Conservation (phyloP, 2,113 vertebrate species). For the Macroglossus sobrinus region DNA sequence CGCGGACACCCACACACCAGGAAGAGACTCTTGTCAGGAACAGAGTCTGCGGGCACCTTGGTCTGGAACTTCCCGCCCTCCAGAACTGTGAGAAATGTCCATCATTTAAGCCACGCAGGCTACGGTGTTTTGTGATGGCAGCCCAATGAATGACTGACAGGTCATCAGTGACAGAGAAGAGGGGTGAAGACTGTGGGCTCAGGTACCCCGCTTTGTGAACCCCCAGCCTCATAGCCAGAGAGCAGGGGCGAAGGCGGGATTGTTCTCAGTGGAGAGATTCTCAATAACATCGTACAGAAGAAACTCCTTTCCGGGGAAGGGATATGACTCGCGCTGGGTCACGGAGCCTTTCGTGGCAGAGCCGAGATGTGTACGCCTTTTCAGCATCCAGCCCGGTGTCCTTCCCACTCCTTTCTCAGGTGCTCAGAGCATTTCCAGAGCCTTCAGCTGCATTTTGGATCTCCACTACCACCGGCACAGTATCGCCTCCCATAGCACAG, state of each 20-base stretch:
- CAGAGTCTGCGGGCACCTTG: not conserved
- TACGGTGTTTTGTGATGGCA: not conserved
- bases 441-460: not conserved
- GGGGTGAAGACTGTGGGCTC: not conserved
- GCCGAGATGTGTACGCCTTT: not conserved
- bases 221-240: not conserved
- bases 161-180: not conserved
- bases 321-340: not conserved
- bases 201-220: not conserved
- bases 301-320: not conserved
- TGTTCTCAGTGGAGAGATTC: not conserved
- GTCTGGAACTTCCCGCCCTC: not conserved
- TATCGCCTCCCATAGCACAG: not conserved
- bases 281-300: not conserved
- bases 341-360: not conserved
- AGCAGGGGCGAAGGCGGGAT: too few relatives aligned
- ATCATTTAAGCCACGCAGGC: not conserved
- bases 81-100: not conserved
- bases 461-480: fast-evolving
- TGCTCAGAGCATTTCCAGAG: not conserved
- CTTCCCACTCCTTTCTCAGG: not conserved
- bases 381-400: not conserved
- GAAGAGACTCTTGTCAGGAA: not conserved
- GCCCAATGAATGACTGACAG: too few relatives aligned
- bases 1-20: not conserved